Percentiles rank a stretch among this genome's conserved stretches.
Evolutionary conservation across 1,140 invertebrate species (phyloP).

Genomic region (Nephila pilipes): DNA sequence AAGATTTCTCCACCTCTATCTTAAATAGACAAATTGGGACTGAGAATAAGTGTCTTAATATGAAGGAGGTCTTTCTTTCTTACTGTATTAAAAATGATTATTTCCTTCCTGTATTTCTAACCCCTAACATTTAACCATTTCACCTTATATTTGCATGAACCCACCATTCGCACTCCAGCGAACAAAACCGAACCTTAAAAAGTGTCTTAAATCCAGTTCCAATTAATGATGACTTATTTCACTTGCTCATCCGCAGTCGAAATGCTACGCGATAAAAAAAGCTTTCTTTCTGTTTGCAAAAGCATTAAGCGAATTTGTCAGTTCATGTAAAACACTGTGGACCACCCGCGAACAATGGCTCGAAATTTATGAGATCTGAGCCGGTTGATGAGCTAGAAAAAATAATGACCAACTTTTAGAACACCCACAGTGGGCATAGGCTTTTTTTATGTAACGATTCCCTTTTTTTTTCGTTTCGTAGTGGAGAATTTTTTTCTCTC

Average conservation of each 20-base stretch:
- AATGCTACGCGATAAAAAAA: neutral
- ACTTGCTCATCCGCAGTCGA: neutral
- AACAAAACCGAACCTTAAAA: neutral
- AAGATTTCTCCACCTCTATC: no score
- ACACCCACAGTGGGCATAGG: neutral
- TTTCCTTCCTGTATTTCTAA: no score
- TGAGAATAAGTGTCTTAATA: no score
- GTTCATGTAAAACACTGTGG: neutral
- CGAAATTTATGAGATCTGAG: neutral
- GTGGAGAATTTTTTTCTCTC: neutral
- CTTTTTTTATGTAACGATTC: neutral
- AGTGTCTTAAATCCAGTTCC: neutral
- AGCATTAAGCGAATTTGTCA: conserved; percentile 35
- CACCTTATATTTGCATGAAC: neutral
- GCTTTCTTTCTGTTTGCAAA: conserved; percentile 30
- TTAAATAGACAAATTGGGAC: no score
- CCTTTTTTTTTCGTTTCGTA: neutral
- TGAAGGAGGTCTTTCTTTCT: no score
- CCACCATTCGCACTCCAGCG: neutral
- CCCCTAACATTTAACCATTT: neutral
- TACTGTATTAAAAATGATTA: no score
- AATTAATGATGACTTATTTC: conserved; percentile 37
- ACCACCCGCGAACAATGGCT: conserved; percentile 22
- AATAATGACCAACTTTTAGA: conserved; percentile 7
- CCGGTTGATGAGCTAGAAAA: conserved; percentile 9